These are phyloP conservation scores for Arothron firmamentum DNA, from an alignment of 2,113 vertebrate genomes.

Conservation along the genomic window DNA sequence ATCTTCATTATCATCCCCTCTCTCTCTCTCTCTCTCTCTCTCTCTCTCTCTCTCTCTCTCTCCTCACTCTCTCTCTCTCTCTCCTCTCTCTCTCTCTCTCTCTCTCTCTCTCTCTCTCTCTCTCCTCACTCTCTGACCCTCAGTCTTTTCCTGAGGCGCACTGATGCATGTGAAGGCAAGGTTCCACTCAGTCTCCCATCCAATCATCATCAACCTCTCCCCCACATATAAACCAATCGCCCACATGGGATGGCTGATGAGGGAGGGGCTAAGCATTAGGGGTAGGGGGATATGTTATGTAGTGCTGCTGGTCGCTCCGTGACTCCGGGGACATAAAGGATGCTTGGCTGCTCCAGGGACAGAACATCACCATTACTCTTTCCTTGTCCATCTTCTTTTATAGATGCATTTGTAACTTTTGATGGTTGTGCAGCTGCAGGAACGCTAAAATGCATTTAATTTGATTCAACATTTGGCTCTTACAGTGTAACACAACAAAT, in stretches of 20 bases:
- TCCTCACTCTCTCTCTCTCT: not conserved
- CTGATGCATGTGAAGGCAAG: conserved; percentile 53
- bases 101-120: not conserved
- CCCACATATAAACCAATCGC: conserved; percentile 39
- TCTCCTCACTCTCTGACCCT: not conserved
- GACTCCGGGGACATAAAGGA: conserved; percentile 52
- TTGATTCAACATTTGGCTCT: not conserved
- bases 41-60: not conserved
- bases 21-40: not conserved
- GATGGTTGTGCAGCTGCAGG: conserved; percentile 16
- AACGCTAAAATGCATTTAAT: conserved; percentile 3
- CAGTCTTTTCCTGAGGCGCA: conserved; percentile 56
- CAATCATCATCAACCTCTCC: conserved; percentile 50
- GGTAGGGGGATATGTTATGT: conserved; percentile 16
- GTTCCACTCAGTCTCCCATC: conserved; percentile 49
- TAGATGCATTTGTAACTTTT: conserved; percentile 21
- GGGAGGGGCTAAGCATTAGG: conserved; percentile 34
- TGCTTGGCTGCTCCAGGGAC: conserved; percentile 56
- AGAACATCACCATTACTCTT: conserved; percentile 26
- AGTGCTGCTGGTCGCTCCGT: conserved; percentile 44
- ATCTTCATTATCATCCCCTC: conserved; percentile 43
- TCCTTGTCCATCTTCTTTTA: conserved; percentile 12
- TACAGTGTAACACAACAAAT: not conserved
- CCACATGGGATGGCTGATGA: not conserved
- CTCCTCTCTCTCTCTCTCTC: not conserved